phyloP scores from a whole-genome alignment of 1,140 invertebrate species.

The Saxidomus purpurata region DNA sequence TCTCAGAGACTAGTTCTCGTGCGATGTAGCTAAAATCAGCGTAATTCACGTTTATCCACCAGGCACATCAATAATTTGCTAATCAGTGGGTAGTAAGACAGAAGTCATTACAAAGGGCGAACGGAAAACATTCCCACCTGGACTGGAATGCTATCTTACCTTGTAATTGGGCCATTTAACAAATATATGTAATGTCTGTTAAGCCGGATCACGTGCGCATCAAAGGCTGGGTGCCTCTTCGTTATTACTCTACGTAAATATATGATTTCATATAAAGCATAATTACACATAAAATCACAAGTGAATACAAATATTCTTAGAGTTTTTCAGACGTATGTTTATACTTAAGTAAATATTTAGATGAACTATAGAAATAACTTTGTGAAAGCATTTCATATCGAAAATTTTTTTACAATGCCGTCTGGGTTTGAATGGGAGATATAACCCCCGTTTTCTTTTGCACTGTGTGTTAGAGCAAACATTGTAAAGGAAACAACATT shows the following conservation, averaged over 20 bases:
- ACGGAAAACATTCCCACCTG: conserved; percentile 1
- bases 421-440: too few relatives aligned
- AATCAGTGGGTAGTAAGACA: conserved; percentile 6
- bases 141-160: background rate
- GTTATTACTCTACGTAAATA: background rate
- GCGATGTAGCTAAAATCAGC: too few relatives aligned
- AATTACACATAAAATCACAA: background rate
- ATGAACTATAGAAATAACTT: too few relatives aligned
- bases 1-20: too few relatives aligned
- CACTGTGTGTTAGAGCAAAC: too few relatives aligned
- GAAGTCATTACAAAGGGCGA: background rate
- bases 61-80: conserved; percentile 20
- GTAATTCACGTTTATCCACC: too few relatives aligned
- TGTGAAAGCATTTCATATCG: too few relatives aligned
- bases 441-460: too few relatives aligned
- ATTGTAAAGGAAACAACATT: too few relatives aligned
- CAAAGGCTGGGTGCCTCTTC: background rate
- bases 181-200: background rate
- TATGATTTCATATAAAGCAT: background rate
- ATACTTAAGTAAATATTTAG: background rate
- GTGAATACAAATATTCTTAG: background rate
- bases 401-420: too few relatives aligned
- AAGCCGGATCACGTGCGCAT: background rate
- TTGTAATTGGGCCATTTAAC: background rate
- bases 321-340: background rate